Base-by-base conservation (phyloP, 1,140 invertebrate species). In the Phenacoccus solenopsis region DNA sequence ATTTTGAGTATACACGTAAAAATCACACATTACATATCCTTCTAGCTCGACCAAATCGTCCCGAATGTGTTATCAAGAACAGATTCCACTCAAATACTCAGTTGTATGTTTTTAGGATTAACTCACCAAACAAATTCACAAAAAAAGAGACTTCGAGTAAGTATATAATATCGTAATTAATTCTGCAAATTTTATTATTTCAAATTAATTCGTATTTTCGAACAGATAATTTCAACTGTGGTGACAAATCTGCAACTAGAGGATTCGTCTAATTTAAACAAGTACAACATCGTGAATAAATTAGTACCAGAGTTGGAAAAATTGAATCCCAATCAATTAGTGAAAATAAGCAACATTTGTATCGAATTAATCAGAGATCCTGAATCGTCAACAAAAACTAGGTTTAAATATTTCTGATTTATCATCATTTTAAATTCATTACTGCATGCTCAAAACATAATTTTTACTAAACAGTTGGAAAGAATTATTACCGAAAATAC, bases 281-380 rank as follows among this genome's bases (percentile, higher is more conserved):
- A 68, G n/a, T 70, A 70, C 28, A 72, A 28, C 16, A 64, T 75
- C 10, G 28, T 73, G 3, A 71, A 70, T 28, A 72, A 72, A 68
- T 69, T 75, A 16, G 71, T 71, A 5, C 28, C 74, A 24, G 74
- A 75, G 69, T 35, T 74, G 1, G 73, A 74, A 27, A 75, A 74
- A 69, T 68, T 75, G 27, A 72, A 73, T 7, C 22, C 73, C 12
- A 76, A 79, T 5, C 83, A 82, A 74, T 77, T 83, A 35, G 77
- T 82, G 57, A 79, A 80, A 32, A 79, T 80, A 9, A 49, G 74
- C 30, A 77, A 83, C 73, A 74, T 80, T n/a, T 82, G 82, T 61
- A 82, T 82, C 64, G 76, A 79, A 22, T 78, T 77, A 67, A 80
- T 80, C 5, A 77, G 80, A 68, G 71, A 71, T 22, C 72, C 75